phyloP scores from a whole-genome alignment of 2,113 vertebrate genomes.

The Dromaius novaehollandiae region DNA sequence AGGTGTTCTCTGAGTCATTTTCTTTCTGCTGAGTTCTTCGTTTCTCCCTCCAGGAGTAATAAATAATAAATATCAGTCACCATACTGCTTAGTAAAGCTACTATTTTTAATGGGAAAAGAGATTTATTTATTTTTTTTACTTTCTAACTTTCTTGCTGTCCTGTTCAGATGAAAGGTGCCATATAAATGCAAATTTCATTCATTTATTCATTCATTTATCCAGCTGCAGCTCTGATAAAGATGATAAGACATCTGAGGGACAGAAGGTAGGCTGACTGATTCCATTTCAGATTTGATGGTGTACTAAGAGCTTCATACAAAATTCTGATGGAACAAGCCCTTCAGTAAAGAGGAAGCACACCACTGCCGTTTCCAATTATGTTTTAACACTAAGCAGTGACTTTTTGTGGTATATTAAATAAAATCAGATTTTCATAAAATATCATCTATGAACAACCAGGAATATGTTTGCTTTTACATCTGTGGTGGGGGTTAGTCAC shows the following conservation, averaged over 20 bases:
- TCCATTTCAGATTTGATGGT: constrained; percentile 12
- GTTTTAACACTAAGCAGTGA: background rate
- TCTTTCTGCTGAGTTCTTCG: background rate
- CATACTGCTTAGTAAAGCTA: background rate
- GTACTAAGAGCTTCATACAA: background rate
- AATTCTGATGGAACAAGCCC: background rate
- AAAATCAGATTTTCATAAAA: background rate
- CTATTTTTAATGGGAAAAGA: background rate
- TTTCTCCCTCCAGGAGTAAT: background rate
- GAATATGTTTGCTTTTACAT: background rate
- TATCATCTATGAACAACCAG: background rate
- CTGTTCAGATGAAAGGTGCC: background rate
- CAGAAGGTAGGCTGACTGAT: constrained; percentile 4
- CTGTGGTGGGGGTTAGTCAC: background rate
- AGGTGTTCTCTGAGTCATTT: background rate
- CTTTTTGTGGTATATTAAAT: background rate
- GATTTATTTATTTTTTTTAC: background rate
- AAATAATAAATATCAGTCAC: constrained; percentile 1
- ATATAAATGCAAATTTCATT: constrained; percentile 46
- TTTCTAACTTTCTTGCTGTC: background rate
- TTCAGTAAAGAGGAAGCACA: background rate
- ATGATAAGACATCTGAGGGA: background rate
- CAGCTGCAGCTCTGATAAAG: constrained; percentile 31
- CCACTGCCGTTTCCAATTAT: background rate
- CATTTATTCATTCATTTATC: constrained; percentile 7